Base-by-base conservation (phyloP, 2,113 vertebrate genomes). In the Amia ocellicauda region DNA sequence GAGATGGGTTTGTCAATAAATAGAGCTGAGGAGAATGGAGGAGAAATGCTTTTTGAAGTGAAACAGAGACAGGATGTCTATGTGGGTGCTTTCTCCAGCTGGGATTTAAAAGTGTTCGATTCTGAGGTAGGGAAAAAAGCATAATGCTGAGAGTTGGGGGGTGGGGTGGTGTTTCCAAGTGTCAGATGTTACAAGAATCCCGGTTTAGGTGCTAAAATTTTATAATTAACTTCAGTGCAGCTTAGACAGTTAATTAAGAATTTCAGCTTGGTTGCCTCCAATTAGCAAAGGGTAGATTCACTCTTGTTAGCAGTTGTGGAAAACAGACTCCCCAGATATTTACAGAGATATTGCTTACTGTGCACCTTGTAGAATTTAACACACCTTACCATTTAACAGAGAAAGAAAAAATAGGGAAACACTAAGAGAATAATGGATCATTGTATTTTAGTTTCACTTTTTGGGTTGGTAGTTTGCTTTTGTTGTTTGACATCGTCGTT, bases 221-320 rank as follows among this genome's bases (percentile, higher is more conserved):
- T 83, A 81, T 93, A 86, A 89, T 90, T 85, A 90, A 87, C 82
- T 92, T 89, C 82, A 86, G 85, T 57, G 85, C 79, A 47, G 75
- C 80, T 86, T 85, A 79, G 82, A 84, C 85, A 84, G 77, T 88
- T 94, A 89, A 92, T 91, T 89, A 89, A 89, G 80, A 80, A 84
- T 93, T 93, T 86, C 83, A 83, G 81, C 83, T 90, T 80, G 83
- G 81, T 61, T 91, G 81, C 74, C 80, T 87, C 88, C 85, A 90
- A 81, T 91, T 93, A 90, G 77, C 64, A 81, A 78, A 75, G 83
- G 77, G 74, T 83, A 82, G 76, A 74, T 78, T 47, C 73, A 64
- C 80, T 80, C 69, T 72, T 78, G 76, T 84, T 86, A 65, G 75
- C 75, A 78, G 73, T 73, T 76, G 61, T 78, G 71, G 63, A 72